Conservation (phyloP, 35 echinoderm and acorn worm genomes). For the Amphiura filiformis region DNA sequence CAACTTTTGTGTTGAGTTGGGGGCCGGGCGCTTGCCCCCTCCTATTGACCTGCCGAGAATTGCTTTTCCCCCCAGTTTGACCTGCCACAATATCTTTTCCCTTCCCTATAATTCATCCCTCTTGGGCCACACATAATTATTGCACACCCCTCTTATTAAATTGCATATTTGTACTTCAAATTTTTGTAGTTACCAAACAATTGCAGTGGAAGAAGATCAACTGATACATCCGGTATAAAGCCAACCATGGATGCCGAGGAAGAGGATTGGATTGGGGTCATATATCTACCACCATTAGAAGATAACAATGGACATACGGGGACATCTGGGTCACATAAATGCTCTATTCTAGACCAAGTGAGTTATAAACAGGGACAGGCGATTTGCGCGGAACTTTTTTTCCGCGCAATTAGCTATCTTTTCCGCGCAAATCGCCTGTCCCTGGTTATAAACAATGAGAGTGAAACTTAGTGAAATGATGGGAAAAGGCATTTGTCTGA, state of each 20-base stretch:
- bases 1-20: too few species aligned
- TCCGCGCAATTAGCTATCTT: not conserved
- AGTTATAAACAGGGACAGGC: too few species aligned
- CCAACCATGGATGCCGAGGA: not conserved
- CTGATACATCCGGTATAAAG: not conserved
- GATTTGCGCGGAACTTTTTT: not conserved
- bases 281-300: slow-evolving; percentile 76
- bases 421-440: not conserved
- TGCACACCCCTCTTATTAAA: too few species aligned
- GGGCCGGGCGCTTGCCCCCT: too few species aligned
- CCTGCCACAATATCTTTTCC: too few species aligned
- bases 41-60: too few species aligned
- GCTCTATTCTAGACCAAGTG: slow-evolving; percentile 76
- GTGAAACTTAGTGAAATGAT: not conserved
- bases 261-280: slow-evolving; percentile 72
- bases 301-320: slow-evolving; percentile 47
- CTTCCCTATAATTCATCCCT: too few species aligned
- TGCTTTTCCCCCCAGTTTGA: too few species aligned
- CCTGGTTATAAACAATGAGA: not conserved
- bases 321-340: slow-evolving; percentile 43
- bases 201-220: not conserved
- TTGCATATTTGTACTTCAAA: too few species aligned
- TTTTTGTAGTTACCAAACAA: not conserved
- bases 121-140: too few species aligned
- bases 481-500: not conserved